These are phyloP conservation scores for Hyles euphorbiae DNA, from an alignment of 1,140 invertebrate genomes.

Conservation along the genomic window DNA sequence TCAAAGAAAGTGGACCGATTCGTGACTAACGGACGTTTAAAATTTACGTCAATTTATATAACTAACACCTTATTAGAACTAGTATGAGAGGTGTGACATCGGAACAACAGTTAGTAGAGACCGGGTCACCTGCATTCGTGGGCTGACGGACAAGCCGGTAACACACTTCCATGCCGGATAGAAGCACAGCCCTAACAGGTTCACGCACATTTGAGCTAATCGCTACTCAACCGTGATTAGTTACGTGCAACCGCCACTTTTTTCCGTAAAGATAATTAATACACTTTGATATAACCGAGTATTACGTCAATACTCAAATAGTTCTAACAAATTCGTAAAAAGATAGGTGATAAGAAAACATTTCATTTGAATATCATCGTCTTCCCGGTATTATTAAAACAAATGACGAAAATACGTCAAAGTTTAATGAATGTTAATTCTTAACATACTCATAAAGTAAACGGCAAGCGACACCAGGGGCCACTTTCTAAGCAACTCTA, in stretches of 20 bases:
- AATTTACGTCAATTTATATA: slow-evolving; percentile 62
- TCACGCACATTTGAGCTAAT: slow-evolving; percentile 11
- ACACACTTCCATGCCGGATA: slow-evolving; percentile 58
- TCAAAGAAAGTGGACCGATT: slow-evolving; percentile 48
- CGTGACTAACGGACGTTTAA: slow-evolving; percentile 29
- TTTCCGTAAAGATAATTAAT: too few relatives aligned
- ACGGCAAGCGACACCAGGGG: slow-evolving; percentile 27
- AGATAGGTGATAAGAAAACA: too few relatives aligned
- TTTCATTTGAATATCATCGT: too few relatives aligned
- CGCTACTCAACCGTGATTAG: too few relatives aligned
- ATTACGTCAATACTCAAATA: too few relatives aligned
- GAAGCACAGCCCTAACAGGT: slow-evolving; percentile 2
- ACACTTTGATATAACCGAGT: too few relatives aligned
- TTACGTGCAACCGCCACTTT: too few relatives aligned
- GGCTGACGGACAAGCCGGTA: slow-evolving; percentile 46
- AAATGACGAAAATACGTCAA: too few relatives aligned
- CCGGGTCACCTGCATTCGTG: slow-evolving; percentile 64
- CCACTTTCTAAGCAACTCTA: slow-evolving; percentile 64
- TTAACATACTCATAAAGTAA: background rate
- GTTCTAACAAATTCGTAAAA: too few relatives aligned
- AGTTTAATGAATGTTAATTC: background rate
- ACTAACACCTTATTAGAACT: slow-evolving; percentile 59
- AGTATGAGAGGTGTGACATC: slow-evolving; percentile 52
- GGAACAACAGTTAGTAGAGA: slow-evolving; percentile 62
- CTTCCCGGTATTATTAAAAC: too few relatives aligned